Base-by-base conservation (phyloP, 1,140 invertebrate species). In the Octopus bimaculoides region DNA sequence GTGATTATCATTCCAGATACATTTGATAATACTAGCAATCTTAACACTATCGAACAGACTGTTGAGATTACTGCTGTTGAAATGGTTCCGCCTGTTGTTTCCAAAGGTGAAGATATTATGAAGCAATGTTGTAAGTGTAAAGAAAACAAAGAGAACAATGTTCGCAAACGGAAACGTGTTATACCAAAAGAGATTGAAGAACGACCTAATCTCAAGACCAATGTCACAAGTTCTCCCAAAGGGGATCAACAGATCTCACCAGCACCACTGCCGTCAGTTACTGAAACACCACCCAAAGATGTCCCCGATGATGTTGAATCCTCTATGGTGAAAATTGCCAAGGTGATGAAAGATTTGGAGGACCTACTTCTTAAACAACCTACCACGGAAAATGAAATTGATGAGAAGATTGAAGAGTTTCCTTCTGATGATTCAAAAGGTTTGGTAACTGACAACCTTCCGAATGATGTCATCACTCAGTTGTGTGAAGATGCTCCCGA, bases 91-190 rank as follows among this genome's bases (percentile, higher is more conserved):
- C 74, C 74, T 6, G 74, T 75, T 9, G 9, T 41, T 7, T 75
- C 52, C 8, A 75, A 75, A 52, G 7, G 26, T 75, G 74, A 75
- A 75, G 74, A 26, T 0, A 41, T 26, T 52, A 20, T 26, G 10
- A 74, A 74, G 41, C 73, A 74, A 20, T 8, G 12, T 8, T 41
- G 52, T 17, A 75, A 52, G 4, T 1, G 74, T 6, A 75, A 26
- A 5, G 74, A 75, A 75, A 75, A 75, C 20, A 75, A 75, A 53
- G 74, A 75, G 17, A 75, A 75, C 52, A 53, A 52, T 52, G 26
- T 52, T 26, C 41, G 74, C 5, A 75, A 75, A 53, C 4, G 52
- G 5, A 75, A 52, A 53, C 26, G 74, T 52, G 17, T 75, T 8
- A 17, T 52, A 20, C 26, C 9, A 5, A 75, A 75, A 75, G 74